Evolutionary conservation across 1,140 invertebrate species (phyloP).

Genomic region (Heliconius hewitsoni): DNA sequence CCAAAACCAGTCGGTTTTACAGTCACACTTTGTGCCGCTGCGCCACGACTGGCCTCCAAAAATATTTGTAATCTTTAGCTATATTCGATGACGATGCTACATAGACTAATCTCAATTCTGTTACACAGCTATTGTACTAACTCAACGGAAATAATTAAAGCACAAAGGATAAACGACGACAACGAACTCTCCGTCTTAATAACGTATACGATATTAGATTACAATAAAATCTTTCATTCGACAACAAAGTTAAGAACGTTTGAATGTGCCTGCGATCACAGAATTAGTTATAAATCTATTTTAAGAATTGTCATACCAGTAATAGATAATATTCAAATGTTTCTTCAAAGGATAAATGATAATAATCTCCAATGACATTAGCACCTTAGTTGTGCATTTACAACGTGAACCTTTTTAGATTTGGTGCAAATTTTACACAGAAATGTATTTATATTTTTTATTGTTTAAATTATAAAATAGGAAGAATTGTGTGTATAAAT

Average conservation of each 20-base stretch:
- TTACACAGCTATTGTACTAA: not conserved
- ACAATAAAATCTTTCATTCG: not conserved
- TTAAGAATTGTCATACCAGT: not conserved
- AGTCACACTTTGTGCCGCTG: too few species aligned
- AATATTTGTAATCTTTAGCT: too few species aligned
- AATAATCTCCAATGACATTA: too few species aligned
- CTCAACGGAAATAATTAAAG: not conserved
- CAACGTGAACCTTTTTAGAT: too few species aligned
- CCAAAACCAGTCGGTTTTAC: too few species aligned
- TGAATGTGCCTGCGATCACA: not conserved
- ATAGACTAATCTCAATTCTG: not conserved
- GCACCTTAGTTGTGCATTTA: too few species aligned
- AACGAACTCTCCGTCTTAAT: slow-evolving; percentile 1
- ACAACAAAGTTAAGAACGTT: not conserved
- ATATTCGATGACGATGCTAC: too few species aligned
- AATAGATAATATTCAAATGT: not conserved
- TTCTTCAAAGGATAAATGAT: not conserved
- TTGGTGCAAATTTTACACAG: too few species aligned
- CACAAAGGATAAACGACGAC: not conserved
- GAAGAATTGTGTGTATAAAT: too few species aligned
- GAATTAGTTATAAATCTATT: not conserved
- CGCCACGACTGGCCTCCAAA: too few species aligned
- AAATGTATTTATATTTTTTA: too few species aligned
- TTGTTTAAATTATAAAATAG: too few species aligned
- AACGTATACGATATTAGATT: not conserved